Evolutionary conservation across 2,797 vertebrate genomes (phyloP).

Genomic region (Margarornis squamiger): DNA sequence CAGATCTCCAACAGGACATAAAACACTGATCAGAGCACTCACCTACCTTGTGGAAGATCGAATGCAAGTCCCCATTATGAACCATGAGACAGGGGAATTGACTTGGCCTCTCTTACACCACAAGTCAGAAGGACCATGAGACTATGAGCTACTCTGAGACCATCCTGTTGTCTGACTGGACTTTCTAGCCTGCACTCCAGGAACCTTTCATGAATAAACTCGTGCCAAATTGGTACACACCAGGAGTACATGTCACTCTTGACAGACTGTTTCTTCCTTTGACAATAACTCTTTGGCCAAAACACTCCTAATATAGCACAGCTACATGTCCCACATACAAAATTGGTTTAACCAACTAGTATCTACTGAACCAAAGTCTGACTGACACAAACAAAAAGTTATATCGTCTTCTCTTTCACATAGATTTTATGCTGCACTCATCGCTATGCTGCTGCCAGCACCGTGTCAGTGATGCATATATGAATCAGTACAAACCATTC

Average conservation of each 20-base stretch:
- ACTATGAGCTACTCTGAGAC: neutral
- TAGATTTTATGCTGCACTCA: constrained; percentile 64
- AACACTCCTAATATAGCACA: neutral
- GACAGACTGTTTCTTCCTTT: neutral
- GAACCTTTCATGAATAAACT: neutral
- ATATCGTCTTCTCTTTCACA: constrained; percentile 29
- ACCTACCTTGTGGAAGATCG: neutral
- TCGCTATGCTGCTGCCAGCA: constrained; percentile 51
- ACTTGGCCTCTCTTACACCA: neutral
- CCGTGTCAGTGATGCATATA: constrained; percentile 67
- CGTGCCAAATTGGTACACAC: neutral
- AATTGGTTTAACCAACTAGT: neutral
- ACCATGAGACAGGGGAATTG: neutral
- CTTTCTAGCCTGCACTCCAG: neutral
- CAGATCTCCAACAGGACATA: neutral
- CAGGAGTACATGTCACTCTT: neutral
- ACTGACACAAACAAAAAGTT: constrained; percentile 67
- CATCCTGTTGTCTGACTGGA: neutral
- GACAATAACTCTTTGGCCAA: neutral
- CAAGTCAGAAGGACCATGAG: neutral
- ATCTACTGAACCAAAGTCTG: constrained; percentile 31
- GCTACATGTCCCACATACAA: neutral
- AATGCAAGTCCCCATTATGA: rapidly evolving
- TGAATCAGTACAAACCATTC: constrained; percentile 70
- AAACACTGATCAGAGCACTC: neutral